Conservation (phyloP, 1,140 invertebrate species). For the Cecropterus lyciades region DNA sequence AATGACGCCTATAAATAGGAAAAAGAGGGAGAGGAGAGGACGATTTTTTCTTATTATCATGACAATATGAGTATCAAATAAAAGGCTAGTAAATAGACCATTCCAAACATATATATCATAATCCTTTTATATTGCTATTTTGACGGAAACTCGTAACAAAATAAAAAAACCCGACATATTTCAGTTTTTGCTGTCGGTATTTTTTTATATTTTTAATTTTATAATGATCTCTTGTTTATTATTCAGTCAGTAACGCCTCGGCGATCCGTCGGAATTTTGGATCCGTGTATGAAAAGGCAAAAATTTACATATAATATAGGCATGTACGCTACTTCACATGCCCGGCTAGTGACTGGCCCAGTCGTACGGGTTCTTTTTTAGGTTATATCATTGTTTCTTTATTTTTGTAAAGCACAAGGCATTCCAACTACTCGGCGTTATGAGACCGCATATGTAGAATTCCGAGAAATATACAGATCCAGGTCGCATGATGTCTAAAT, state of each 20-base stretch:
- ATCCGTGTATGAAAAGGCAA: slow-evolving; percentile 3
- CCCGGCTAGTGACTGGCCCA: neutral
- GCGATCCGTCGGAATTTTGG: neutral
- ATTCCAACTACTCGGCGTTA: neutral
- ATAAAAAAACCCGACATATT: too few relatives aligned
- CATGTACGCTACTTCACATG: neutral
- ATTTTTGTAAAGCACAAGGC: neutral
- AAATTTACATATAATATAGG: slow-evolving; percentile 2
- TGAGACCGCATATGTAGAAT: neutral
- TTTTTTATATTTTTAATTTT: too few relatives aligned
- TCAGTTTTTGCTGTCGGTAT: too few relatives aligned
- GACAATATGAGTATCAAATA: too few relatives aligned
- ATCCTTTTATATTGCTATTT: too few relatives aligned
- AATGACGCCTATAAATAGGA: too few relatives aligned
- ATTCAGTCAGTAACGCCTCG: slow-evolving; percentile 1
- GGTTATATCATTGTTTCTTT: neutral
- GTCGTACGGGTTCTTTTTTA: neutral
- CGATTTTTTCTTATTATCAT: too few relatives aligned
- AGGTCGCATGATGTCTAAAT: neutral
- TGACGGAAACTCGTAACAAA: too few relatives aligned
- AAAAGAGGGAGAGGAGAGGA: too few relatives aligned
- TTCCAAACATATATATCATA: too few relatives aligned
- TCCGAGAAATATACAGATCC: neutral
- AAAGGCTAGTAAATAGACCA: too few relatives aligned
- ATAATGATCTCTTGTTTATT: too few relatives aligned